A percentile compares a stretch with the other conserved stretches of the same genome.
Conservation (phyloP, 2,113 vertebrate species). For the Carollia perspicillata region DNA sequence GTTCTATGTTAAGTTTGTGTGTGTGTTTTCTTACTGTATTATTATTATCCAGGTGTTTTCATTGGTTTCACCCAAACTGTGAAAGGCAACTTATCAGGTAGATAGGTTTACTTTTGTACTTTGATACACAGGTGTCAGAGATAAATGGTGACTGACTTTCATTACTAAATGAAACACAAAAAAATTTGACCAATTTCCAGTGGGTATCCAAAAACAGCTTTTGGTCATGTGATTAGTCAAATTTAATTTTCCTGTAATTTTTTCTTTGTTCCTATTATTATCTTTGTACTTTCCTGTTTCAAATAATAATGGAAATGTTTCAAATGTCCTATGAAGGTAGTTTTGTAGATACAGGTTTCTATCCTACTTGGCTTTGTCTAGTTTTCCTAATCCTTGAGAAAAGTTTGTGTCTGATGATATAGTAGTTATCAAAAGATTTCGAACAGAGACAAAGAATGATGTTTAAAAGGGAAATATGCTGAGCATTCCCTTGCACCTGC, state of each 20-base stretch:
- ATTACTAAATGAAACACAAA: conserved; percentile 20
- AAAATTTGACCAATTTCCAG: background rate
- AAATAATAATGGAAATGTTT: background rate
- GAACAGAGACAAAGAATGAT: background rate
- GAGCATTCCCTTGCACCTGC: background rate
- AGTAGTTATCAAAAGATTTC: background rate
- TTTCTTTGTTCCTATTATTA: background rate
- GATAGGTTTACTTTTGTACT: background rate
- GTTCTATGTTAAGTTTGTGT: background rate
- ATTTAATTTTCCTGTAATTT: background rate
- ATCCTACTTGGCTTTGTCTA: background rate
- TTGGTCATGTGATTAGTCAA: background rate
- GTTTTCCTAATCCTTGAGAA: background rate
- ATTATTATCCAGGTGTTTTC: background rate
- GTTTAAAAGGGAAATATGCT: background rate
- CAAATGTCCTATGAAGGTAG: background rate
- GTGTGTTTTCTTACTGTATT: background rate
- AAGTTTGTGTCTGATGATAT: background rate
- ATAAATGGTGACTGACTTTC: background rate
- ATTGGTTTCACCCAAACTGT: background rate
- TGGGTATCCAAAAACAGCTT: background rate
- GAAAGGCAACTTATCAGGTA: background rate
- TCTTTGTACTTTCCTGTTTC: background rate
- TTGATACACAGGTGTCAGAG: background rate
- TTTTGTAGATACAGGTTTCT: background rate